Evolutionary conservation across 2,888 invertebrate genomes (phyloP), one percentile per base, ranked within the genome.

Genomic region (Agrochola lychnidis): DNA sequence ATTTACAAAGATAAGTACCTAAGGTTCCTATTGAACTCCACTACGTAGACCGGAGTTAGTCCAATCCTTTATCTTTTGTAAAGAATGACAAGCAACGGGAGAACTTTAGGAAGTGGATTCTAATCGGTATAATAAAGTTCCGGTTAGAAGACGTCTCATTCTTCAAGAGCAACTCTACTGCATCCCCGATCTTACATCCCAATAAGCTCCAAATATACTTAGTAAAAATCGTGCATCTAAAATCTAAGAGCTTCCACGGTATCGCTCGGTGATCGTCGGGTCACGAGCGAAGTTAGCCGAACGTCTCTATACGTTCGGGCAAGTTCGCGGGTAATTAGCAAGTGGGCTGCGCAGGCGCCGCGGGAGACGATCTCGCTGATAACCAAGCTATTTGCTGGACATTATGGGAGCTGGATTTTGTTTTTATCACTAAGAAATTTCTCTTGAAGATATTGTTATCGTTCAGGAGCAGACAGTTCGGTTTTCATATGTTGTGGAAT

Each of bases 301-400:
- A 84, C 87, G 61, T 86, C 87, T 86, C 76, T 84, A 84, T 86
- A 86, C 70, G 62, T 72, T 82, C 73, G 87, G 76, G 57, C 70
- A 67, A 81, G 78, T 86, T 89, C 86, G 81, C 86, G 71, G 85
- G 90, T 92, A 92, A 92, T 92, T 92, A 92, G 92, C 87, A 82
- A 88, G 85, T 86, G 85, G 83, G 76, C 79, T 81, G 89, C 88
- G 88, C 89, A 90, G 89, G 90, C 92, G 90, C 88, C 89, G 86
- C 79, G 81, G 81, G 73, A 67, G 68, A 73, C 76, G 88, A 86
- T 86, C 81, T 51, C 10, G 14, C 57, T 70, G 89, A 87, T 87
- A 87, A 79, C 78, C 48, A n/a, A 74, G 77, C 78, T 84, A 87
- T 88, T 87, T 77, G 78, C 82, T 86, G 76, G 73, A 76, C 77